Percentiles rank a stretch among this genome's conserved stretches.
Evolutionary conservation across 2,888 invertebrate genomes (phyloP).

Genomic region (Eueremaeus valkanovi): DNA sequence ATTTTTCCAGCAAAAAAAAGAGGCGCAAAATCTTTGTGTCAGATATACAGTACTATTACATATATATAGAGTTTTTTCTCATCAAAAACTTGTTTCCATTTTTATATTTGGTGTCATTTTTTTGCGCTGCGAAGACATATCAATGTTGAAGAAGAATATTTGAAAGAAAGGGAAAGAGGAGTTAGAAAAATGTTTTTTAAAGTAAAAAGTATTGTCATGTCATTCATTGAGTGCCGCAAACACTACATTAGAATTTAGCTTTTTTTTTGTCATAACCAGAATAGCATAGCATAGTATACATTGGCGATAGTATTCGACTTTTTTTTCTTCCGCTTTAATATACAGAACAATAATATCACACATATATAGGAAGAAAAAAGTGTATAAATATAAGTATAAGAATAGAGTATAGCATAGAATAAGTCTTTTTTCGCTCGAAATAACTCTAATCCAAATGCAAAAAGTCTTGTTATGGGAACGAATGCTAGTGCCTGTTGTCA

Average conservation of each 20-base stretch:
- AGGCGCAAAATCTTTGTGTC: not conserved
- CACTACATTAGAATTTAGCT: constrained; percentile 7
- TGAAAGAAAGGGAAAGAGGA: not conserved
- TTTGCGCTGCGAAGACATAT: too few species aligned
- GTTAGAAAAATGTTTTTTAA: not conserved
- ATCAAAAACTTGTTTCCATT: constrained; percentile 19
- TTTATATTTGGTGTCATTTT: constrained; percentile 8
- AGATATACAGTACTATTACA: too few species aligned
- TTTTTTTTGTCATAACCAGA: constrained; percentile 11
- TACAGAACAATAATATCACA: too few species aligned
- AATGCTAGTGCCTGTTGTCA: not conserved
- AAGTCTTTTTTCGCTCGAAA: constrained; percentile 8
- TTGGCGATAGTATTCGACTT: not conserved
- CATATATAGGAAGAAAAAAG: too few species aligned
- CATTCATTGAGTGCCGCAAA: constrained; percentile 28
- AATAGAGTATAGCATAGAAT: too few species aligned
- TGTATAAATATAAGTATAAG: too few species aligned
- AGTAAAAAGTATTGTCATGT: constrained; percentile 27
- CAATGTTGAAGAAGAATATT: too few species aligned
- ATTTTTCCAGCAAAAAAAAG: not conserved
- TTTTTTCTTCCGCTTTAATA: not conserved
- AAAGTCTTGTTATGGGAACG: not conserved
- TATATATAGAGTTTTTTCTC: constrained; percentile 7
- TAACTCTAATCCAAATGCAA: constrained; percentile 13
- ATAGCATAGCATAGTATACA: not conserved